Evolutionary conservation across 2,113 vertebrate species (phyloP), one percentile per base, ranked within the genome.

Genomic region (Pterocles orientalis): DNA sequence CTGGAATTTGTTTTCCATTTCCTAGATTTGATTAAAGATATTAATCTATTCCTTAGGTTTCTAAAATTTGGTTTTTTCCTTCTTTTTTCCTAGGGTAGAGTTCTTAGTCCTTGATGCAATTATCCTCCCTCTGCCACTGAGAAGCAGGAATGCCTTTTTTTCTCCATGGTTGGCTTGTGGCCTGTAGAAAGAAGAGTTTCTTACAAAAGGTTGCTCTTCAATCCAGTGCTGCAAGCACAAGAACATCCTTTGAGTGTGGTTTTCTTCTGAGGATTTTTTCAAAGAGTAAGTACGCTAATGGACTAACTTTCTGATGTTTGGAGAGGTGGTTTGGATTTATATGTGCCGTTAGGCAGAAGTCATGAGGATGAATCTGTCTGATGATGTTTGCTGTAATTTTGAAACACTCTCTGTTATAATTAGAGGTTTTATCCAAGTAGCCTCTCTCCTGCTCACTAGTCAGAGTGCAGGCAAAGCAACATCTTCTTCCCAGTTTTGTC

Each of bases 391-490:
- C 34, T 56, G 2, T 43, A 16, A n/a, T 66, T 56, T 45, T 45
- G 34, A 58, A 58, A 23, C 21, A 10, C 2, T 19, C 21, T 26
- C 29, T 76, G 15, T 47, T 33, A 20, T 43, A 45, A 48, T 25
- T 25, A 18, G 48, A 57, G 34, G 9, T 43, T 86, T 54, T 48
- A 21, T 36, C 18, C 19, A 19, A 29, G 29, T 18, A 50, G 28
- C 9, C 72, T 83, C 34, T 31, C 24, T 57, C 20, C 33, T 62
- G 26, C 28, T 81, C 0, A 2, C 33, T 65, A 39, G 14, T 7
- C 41, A 2, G 12, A 56, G 20, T 7, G 25, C 21, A 28, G 33
- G 48, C 20, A 47, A 47, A 73, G 20, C 0, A 0, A 20, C 3
- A 2, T 11, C 25, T 36, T 51, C 28, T 60, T 39, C 20, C 20